Percentiles rank a stretch among this genome's conserved stretches.
Conservation (phyloP, 2,797 vertebrate genomes). For the Tauraco hartlaubi region DNA sequence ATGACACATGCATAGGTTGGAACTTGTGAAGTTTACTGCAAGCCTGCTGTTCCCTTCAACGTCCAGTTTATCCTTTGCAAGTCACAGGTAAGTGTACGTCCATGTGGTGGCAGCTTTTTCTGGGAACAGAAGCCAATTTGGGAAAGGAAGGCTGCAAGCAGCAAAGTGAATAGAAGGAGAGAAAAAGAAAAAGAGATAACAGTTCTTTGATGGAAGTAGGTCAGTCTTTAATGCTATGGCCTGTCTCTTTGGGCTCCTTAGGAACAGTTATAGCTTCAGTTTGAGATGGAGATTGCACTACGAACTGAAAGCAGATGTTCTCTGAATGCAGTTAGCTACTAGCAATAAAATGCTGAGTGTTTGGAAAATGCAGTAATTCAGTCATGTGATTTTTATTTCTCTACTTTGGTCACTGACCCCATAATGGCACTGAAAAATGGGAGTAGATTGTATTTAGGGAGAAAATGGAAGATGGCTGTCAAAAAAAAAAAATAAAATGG, state of each 20-base stretch:
- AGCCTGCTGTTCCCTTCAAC: background rate
- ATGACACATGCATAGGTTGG: rapidly evolving
- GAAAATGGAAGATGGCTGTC: conserved; percentile 4
- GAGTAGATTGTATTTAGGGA: background rate
- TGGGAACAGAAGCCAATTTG: background rate
- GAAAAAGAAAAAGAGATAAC: background rate
- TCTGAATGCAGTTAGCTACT: background rate
- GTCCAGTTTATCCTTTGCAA: background rate
- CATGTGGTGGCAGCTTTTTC: background rate
- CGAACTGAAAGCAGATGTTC: background rate
- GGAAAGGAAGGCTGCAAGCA: background rate
- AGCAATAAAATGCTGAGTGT: background rate
- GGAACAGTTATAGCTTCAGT: background rate
- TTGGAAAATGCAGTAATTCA: conserved; percentile 17
- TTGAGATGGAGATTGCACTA: background rate
- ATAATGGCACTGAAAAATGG: background rate
- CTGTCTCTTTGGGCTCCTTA: conserved; percentile 10
- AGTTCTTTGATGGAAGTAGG: background rate
- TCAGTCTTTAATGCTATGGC: background rate
- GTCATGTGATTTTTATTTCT: background rate
- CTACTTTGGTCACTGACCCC: background rate
- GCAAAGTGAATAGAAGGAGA: background rate
- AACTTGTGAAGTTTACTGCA: background rate
- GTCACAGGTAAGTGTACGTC: background rate
- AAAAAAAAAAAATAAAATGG: background rate